Evolutionary conservation across 1,140 invertebrate genomes (phyloP).

Genomic region (Caenorhabditis briggsae): DNA sequence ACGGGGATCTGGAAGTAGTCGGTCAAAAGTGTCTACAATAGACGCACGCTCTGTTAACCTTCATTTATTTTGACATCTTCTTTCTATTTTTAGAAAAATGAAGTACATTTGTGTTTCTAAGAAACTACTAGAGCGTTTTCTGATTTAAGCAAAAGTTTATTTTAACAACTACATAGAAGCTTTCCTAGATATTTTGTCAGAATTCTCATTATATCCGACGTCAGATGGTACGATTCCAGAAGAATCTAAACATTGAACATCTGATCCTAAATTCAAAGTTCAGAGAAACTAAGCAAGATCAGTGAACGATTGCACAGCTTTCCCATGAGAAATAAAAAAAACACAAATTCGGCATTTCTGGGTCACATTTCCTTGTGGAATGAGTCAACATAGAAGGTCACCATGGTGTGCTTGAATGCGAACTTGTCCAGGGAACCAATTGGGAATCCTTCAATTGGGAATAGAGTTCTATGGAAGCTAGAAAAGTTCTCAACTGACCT

Average conservation of each 20-base stretch:
- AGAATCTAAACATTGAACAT: background rate
- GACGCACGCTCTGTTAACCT: slow-evolving; percentile 32
- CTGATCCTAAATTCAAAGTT: background rate
- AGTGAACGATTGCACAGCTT: slow-evolving; percentile 72
- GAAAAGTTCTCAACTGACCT: too few species aligned
- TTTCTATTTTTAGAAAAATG: slow-evolving; percentile 1
- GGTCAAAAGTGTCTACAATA: slow-evolving; percentile 13
- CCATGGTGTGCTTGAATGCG: slow-evolving; percentile 71
- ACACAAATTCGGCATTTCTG: slow-evolving; percentile 73
- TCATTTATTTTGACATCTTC: slow-evolving; percentile 22
- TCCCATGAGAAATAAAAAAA: slow-evolving; percentile 69
- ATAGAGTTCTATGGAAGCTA: slow-evolving; percentile 73
- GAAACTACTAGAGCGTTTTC: background rate
- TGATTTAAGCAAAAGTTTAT: slow-evolving; percentile 20
- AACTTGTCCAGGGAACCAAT: slow-evolving; percentile 59
- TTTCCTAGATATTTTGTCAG: slow-evolving; percentile 40
- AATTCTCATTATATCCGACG: slow-evolving; percentile 51
- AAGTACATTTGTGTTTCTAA: background rate
- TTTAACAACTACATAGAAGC: slow-evolving; percentile 23
- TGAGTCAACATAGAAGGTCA: slow-evolving; percentile 64
- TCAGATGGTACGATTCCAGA: slow-evolving; percentile 21
- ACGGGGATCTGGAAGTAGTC: background rate
- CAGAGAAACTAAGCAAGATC: slow-evolving; percentile 44
- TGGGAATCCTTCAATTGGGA: slow-evolving; percentile 62
- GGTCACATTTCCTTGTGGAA: slow-evolving; percentile 70